Conservation (phyloP, 2,797 vertebrate species). For the Chloroceryle amazona region DNA sequence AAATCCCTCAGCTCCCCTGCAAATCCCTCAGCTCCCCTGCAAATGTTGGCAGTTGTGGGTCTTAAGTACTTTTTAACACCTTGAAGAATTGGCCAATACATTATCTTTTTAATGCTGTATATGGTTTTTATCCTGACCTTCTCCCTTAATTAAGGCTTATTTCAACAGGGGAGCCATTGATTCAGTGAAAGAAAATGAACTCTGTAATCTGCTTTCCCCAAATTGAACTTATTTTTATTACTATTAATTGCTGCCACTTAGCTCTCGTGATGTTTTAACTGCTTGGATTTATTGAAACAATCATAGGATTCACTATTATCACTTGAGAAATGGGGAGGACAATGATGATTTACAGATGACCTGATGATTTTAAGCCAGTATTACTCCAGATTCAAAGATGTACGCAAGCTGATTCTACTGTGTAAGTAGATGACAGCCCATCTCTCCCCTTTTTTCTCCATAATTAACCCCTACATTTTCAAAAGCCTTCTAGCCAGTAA, state of each 20-base stretch:
- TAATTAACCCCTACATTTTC: background rate
- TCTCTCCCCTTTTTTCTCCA: background rate
- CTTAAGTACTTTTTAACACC: constrained; percentile 69
- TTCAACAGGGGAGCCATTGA: constrained; percentile 69
- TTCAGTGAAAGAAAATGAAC: constrained; percentile 75
- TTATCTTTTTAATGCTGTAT: constrained; percentile 63
- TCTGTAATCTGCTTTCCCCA: constrained; percentile 74
- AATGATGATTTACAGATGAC: background rate
- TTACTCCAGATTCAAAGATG: constrained; percentile 39
- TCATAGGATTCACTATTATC: constrained; percentile 64
- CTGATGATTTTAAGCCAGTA: background rate
- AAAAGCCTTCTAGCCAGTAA: background rate
- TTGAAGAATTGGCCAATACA: constrained; percentile 62
- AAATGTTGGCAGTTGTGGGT: constrained; percentile 15
- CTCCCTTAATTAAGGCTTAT: constrained; percentile 76
- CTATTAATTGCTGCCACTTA: constrained; percentile 77
- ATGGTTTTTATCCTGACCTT: constrained; percentile 67
- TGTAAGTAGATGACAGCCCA: background rate
- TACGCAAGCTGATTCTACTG: constrained; percentile 8
- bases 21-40: background rate
- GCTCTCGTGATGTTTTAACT: constrained; percentile 75
- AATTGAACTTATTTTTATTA: constrained; percentile 78
- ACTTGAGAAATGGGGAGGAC: constrained; percentile 39
- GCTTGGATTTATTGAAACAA: constrained; percentile 74
- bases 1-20: background rate